These are phyloP conservation scores for Platichthys flesus DNA, from an alignment of 2,113 vertebrate genomes.

Conservation along the genomic window DNA sequence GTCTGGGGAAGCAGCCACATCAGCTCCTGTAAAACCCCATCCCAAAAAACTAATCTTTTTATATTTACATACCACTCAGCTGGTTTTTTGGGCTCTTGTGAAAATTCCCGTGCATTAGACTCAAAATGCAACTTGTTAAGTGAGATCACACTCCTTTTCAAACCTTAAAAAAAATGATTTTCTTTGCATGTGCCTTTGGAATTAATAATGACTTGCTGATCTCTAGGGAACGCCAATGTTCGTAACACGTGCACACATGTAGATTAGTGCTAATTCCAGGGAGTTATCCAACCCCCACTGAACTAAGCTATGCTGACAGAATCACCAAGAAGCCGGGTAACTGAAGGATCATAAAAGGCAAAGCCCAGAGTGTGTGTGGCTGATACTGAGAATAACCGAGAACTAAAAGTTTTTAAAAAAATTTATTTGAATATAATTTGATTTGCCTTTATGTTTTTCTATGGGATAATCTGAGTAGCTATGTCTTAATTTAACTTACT, in stretches of 20 bases:
- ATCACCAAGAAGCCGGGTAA: conserved; percentile 35
- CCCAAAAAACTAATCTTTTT: neutral
- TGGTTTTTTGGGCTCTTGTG: neutral
- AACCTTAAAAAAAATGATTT: neutral
- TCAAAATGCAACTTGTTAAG: neutral
- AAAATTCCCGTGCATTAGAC: neutral
- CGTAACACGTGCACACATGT: conserved; percentile 71
- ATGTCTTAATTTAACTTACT: too few relatives aligned
- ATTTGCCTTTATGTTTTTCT: too few relatives aligned
- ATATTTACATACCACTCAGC: neutral
- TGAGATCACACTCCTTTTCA: neutral
- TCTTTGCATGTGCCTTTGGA: neutral
- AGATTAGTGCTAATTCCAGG: conserved; percentile 76
- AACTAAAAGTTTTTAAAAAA: neutral
- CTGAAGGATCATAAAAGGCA: conserved; percentile 35
- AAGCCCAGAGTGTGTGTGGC: conserved; percentile 10
- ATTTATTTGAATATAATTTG: neutral
- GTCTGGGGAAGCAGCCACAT: conserved; percentile 2
- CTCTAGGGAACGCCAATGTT: conserved; percentile 59
- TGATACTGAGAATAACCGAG: neutral
- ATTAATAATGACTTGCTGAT: conserved; percentile 54
- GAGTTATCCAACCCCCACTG: conserved; percentile 70
- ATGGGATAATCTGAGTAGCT: too few relatives aligned
- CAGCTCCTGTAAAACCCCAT: neutral
- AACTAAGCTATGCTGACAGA: conserved; percentile 61